These are phyloP conservation scores for Cyprinodon tularosa DNA, from an alignment of 2,113 vertebrate species.

Conservation along the genomic window DNA sequence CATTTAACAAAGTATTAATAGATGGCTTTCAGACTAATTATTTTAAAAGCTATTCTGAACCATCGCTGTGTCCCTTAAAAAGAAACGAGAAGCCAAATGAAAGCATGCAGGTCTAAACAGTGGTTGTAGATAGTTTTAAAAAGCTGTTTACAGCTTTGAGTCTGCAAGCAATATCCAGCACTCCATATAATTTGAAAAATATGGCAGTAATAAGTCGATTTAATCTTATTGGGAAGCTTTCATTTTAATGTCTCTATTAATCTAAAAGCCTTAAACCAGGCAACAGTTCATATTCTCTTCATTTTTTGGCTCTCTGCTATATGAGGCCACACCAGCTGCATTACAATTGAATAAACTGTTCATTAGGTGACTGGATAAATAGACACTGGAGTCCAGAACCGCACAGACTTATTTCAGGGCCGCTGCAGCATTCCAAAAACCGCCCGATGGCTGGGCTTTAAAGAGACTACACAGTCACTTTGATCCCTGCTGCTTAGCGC, in stretches of 20 bases:
- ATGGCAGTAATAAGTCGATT: constrained; percentile 28
- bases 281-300: constrained; percentile 12
- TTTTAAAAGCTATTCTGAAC: not conserved
- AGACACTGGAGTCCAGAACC: not conserved
- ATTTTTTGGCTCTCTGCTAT: constrained; percentile 17
- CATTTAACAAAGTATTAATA: not conserved
- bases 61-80: not conserved
- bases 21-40: not conserved
- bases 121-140: not conserved
- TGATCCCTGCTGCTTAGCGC: not conserved
- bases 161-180: not conserved
- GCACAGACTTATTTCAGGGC: not conserved
- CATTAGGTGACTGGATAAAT: constrained; percentile 13
- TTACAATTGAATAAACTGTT: constrained; percentile 7
- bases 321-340: not conserved
- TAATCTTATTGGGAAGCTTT: constrained; percentile 25
- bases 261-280: constrained; percentile 34
- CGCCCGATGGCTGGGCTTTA: not conserved
- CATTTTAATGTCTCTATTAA: constrained; percentile 26
- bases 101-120: not conserved
- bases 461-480: not conserved
- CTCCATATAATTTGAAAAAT: constrained; percentile 45
- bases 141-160: not conserved
- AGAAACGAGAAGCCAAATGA: not conserved
- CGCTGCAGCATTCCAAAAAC: not conserved